These are phyloP conservation scores for Trachurus trachurus DNA, from an alignment of 2,797 vertebrate genomes.

Conservation along the genomic window DNA sequence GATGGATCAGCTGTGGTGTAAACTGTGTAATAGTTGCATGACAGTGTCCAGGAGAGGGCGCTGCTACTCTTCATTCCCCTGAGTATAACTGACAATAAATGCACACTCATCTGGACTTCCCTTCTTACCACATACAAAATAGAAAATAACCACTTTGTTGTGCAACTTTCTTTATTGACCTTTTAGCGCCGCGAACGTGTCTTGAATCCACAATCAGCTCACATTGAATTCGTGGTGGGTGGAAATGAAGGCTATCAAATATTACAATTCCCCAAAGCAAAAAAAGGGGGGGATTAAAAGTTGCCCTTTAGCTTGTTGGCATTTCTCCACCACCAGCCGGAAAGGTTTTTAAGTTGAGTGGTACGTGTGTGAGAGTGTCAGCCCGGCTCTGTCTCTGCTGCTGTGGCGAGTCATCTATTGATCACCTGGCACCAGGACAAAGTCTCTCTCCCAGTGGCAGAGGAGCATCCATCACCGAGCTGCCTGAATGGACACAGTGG, in stretches of 20 bases:
- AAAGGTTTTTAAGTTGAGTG: slow-evolving; percentile 42
- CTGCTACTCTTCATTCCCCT: slow-evolving; percentile 27
- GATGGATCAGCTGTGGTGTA: background rate
- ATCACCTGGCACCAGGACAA: slow-evolving; percentile 68
- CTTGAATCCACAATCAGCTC: slow-evolving; percentile 20
- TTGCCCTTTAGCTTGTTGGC: slow-evolving; percentile 49
- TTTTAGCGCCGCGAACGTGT: slow-evolving; percentile 13
- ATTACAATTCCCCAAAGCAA: slow-evolving; percentile 27
- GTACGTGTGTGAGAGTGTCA: background rate
- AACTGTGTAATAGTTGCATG: background rate
- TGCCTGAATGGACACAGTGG: slow-evolving; percentile 34
- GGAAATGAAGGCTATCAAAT: slow-evolving; percentile 30
- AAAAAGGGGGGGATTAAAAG: slow-evolving; percentile 31
- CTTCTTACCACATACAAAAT: background rate
- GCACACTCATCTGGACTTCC: background rate
- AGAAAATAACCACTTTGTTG: background rate
- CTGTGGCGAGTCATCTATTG: slow-evolving; percentile 60
- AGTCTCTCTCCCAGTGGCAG: slow-evolving; percentile 53
- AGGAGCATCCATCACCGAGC: slow-evolving; percentile 68
- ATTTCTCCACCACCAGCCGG: slow-evolving; percentile 42
- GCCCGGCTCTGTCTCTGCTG: slow-evolving; percentile 42
- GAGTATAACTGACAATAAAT: slow-evolving; percentile 12
- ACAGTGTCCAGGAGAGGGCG: slow-evolving; percentile 68
- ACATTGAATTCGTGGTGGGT: slow-evolving; percentile 1
- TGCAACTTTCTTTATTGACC: slow-evolving; percentile 13